A percentile compares a stretch with the other conserved stretches of the same genome.
Evolutionary conservation across 2,797 vertebrate species (phyloP).

Genomic region (Valencia hispanica): DNA sequence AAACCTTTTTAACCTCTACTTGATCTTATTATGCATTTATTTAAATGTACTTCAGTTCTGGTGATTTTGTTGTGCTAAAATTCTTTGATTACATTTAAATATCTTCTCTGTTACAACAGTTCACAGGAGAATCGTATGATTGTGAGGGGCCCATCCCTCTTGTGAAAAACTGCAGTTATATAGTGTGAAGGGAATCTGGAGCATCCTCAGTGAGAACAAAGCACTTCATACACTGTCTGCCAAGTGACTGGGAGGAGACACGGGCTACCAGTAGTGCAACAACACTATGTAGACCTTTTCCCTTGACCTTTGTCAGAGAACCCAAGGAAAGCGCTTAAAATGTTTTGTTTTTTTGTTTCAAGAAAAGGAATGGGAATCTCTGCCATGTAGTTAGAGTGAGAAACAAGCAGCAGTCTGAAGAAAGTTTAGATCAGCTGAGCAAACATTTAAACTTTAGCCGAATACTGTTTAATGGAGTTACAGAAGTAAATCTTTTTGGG

Average conservation of each 20-base stretch:
- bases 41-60: not conserved
- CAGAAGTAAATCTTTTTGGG: not conserved
- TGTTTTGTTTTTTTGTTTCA: constrained; percentile 26
- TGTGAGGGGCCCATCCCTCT: constrained; percentile 28
- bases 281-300: constrained; percentile 71
- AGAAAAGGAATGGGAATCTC: constrained; percentile 10
- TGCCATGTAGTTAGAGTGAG: constrained; percentile 9
- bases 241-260: constrained; percentile 52
- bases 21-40: not conserved
- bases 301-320: constrained; percentile 64
- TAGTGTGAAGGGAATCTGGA: constrained; percentile 48
- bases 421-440: constrained; percentile 7
- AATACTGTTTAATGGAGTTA: not conserved
- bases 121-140: constrained; percentile 13
- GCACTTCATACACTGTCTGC: constrained; percentile 57
- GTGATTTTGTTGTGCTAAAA: constrained; percentile 4
- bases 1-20: not conserved
- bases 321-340: constrained; percentile 34
- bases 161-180: constrained; percentile 30
- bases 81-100: not conserved
- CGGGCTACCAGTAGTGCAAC: constrained; percentile 64
- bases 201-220: constrained; percentile 60
- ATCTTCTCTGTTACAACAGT: constrained; percentile 31
- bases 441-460: not conserved
- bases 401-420: constrained; percentile 1